Percentiles rank a stretch among this genome's conserved stretches.
Evolutionary conservation across 2,113 vertebrate species (phyloP).

Genomic region (Sinosuthora webbiana): DNA sequence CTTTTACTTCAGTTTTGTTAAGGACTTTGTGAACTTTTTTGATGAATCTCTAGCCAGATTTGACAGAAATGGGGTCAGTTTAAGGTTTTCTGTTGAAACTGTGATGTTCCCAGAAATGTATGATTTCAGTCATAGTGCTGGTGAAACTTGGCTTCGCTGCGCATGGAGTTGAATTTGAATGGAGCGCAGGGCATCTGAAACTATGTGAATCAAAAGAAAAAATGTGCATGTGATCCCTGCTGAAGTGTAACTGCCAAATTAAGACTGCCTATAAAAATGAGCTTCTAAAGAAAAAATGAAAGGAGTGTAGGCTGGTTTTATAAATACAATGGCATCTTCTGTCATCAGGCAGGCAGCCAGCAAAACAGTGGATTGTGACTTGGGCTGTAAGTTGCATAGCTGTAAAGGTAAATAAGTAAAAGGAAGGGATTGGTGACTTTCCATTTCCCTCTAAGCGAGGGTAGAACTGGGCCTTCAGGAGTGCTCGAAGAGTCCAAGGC

Average conservation of each 20-base stretch:
- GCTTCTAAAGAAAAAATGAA: not conserved
- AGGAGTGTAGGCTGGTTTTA: not conserved
- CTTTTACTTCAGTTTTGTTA: conserved; percentile 2
- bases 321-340: not conserved
- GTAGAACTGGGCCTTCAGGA: not conserved
- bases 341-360: not conserved
- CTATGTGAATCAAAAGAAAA: conserved; percentile 33
- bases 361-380: not conserved
- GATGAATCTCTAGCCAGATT: conserved; percentile 5
- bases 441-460: not conserved
- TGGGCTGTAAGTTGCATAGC: not conserved
- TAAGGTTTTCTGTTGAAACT: conserved; percentile 31
- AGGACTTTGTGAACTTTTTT: conserved; percentile 27
- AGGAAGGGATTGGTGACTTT: not conserved
- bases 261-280: conserved; percentile 2
- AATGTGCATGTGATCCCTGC: conserved; percentile 20
- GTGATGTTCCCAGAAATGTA: conserved; percentile 14
- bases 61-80: conserved; percentile 33
- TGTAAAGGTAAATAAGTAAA: not conserved
- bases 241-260: conserved; percentile 37
- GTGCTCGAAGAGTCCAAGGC: not conserved
- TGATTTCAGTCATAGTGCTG: conserved; percentile 15
- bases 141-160: conserved; percentile 29
- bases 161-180: conserved; percentile 8
- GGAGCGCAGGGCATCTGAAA: conserved; percentile 25